A percentile compares a stretch with the other conserved stretches of the same genome.
Evolutionary conservation across 2,113 vertebrate species (phyloP).

Genomic region (Osmerus mordax): DNA sequence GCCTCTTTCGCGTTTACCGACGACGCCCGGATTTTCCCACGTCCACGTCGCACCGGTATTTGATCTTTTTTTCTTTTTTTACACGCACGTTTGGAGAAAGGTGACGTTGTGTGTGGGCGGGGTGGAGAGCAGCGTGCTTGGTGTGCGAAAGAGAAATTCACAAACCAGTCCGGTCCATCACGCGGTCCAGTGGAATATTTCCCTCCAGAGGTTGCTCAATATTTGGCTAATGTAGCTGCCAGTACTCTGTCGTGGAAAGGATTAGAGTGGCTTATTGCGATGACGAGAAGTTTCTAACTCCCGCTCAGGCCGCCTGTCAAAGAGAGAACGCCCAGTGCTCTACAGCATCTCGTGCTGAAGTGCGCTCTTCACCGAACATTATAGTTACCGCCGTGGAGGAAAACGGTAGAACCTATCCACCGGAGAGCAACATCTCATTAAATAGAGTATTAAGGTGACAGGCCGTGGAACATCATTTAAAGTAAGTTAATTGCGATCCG

Average conservation of each 20-base stretch:
- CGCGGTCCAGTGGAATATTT: neutral
- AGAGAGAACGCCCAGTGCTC: no score
- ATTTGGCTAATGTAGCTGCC: no score
- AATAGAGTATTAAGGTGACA: neutral
- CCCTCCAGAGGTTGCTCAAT: no score
- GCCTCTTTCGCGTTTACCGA: neutral
- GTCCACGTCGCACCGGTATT: neutral
- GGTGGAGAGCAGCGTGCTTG: neutral
- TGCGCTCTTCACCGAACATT: no score
- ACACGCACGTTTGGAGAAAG: neutral
- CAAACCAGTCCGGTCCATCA: neutral
- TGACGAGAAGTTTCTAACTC: no score
- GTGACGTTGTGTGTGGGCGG: conserved; percentile 12
- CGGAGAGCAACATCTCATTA: neutral
- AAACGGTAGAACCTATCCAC: no score
- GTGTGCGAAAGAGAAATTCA: neutral
- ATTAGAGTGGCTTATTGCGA: no score
- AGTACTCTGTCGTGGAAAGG: no score
- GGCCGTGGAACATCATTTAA: conserved; percentile 1
- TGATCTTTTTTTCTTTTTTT: neutral
- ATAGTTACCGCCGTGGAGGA: neutral
- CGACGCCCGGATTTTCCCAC: conserved; percentile 3
- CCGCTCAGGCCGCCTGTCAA: no score
- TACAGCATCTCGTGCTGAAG: no score
- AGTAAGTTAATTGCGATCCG: neutral